These are phyloP conservation scores for Vipera latastei DNA, from an alignment of 2,797 vertebrate genomes.

Conservation along the genomic window DNA sequence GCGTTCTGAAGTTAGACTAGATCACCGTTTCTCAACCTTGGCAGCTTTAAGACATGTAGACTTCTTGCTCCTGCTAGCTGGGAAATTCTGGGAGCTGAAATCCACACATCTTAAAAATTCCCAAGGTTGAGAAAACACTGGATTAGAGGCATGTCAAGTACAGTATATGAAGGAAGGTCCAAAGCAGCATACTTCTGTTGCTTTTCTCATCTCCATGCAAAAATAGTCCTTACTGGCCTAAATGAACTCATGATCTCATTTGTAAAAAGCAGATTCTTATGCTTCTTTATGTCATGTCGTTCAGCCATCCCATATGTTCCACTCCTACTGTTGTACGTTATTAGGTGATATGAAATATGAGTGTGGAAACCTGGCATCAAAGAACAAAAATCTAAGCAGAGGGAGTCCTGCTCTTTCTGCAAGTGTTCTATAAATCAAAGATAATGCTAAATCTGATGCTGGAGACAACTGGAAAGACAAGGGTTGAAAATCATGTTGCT, in stretches of 20 bases:
- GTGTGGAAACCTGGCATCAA: not conserved
- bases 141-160: not conserved
- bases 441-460: not conserved
- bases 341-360: not conserved
- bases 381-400: not conserved
- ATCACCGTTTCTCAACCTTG: not conserved
- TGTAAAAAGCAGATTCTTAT: not conserved
- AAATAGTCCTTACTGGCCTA: not conserved
- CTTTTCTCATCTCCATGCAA: not conserved
- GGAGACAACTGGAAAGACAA: not conserved
- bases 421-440: not conserved
- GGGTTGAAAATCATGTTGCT: not conserved
- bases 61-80: not conserved
- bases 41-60: not conserved
- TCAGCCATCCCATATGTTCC: not conserved
- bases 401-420: not conserved
- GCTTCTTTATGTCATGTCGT: not conserved
- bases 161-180: not conserved
- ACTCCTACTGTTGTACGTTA: not conserved
- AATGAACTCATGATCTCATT: not conserved
- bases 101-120: not conserved
- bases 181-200: not conserved
- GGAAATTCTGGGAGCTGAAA: not conserved
- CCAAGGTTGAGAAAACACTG: not conserved
- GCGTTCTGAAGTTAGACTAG: not conserved